phyloP scores from a whole-genome alignment of 2,797 vertebrate genomes.

The Spondyliosoma cantharus region DNA sequence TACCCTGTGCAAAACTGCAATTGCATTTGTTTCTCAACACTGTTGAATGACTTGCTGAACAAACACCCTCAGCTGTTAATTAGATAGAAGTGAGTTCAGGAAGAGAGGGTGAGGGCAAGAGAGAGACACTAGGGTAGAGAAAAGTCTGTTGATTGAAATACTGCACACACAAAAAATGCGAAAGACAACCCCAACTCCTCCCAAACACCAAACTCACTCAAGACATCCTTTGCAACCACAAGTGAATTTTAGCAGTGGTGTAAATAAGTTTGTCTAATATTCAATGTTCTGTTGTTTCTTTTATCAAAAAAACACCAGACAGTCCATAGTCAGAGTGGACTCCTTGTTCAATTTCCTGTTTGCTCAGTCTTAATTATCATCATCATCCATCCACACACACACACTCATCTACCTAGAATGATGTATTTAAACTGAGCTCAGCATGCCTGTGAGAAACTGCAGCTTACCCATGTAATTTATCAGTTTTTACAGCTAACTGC shows the following conservation, averaged over 20 bases:
- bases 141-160: constrained; percentile 7
- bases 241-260: neutral
- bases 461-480: constrained; percentile 43
- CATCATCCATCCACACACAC: neutral
- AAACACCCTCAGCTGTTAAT: constrained; percentile 54
- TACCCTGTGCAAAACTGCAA: constrained; percentile 28
- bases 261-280: neutral
- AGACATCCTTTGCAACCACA: neutral
- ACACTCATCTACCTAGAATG: constrained; percentile 25
- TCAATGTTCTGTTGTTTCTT: neutral
- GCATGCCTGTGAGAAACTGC: constrained; percentile 36
- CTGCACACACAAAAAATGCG: neutral
- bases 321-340: neutral
- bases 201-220: neutral
- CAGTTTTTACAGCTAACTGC: constrained; percentile 39
- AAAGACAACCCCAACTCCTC: neutral
- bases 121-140: neutral
- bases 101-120: constrained; percentile 6
- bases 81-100: constrained; percentile 51
- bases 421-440: constrained; percentile 47
- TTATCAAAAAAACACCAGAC: neutral
- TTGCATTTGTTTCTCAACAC: constrained; percentile 31
- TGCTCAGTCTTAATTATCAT: constrained; percentile 1
- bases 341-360: neutral
- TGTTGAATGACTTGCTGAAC: constrained; percentile 42